Evolutionary conservation across 2,888 invertebrate species (phyloP).

Genomic region (Tenodera sinensis): DNA sequence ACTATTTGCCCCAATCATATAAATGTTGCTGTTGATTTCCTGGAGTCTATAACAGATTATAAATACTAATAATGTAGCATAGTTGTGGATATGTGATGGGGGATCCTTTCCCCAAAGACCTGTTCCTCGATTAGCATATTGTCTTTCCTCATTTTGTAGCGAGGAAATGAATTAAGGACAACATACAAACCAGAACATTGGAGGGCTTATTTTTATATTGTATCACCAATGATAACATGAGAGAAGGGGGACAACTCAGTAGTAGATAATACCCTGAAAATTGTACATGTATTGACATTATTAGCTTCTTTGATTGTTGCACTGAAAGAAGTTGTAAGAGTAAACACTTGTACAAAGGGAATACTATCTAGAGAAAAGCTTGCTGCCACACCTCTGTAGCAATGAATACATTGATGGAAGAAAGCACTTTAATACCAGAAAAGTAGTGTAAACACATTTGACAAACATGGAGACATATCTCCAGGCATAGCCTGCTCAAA

Average conservation of each 20-base stretch:
- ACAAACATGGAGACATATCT: background rate
- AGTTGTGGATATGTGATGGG: slow-evolving; percentile 21
- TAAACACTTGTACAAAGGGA: background rate
- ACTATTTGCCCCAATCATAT: slow-evolving; percentile 31
- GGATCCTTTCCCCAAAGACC: slow-evolving; percentile 10
- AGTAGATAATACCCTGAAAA: background rate
- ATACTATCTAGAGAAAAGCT: background rate
- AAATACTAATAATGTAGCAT: slow-evolving; percentile 25
- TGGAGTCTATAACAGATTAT: slow-evolving; percentile 30
- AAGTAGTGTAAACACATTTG: background rate
- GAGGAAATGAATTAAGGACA: slow-evolving; percentile 9
- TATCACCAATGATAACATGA: slow-evolving; percentile 12
- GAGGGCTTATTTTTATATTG: slow-evolving; percentile 32
- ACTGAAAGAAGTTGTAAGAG: background rate
- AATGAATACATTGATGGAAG: background rate
- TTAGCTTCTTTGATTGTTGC: background rate
- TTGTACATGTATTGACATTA: background rate
- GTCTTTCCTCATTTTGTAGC: slow-evolving; percentile 14
- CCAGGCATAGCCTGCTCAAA: slow-evolving; percentile 7
- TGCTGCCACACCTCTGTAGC: background rate
- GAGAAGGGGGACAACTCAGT: background rate
- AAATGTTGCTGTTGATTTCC: slow-evolving; percentile 33
- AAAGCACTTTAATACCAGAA: background rate
- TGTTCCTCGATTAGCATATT: slow-evolving; percentile 23
- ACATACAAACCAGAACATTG: slow-evolving; percentile 9